Percentiles rank a stretch among this genome's conserved stretches.
phyloP scores from a whole-genome alignment of 1,140 invertebrate species.

The Dryas iulia region DNA sequence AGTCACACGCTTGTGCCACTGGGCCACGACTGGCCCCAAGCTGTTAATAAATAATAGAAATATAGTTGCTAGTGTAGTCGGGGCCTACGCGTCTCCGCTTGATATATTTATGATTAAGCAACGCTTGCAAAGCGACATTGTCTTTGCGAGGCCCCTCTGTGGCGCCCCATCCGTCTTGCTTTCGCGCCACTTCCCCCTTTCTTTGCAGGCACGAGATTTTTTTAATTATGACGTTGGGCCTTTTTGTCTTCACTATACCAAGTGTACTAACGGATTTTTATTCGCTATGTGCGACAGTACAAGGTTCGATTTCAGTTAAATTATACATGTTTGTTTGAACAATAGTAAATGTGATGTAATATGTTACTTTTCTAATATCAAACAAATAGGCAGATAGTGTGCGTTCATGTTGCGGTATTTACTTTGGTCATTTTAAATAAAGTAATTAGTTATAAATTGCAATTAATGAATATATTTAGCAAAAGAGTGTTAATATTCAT shows the following conservation, averaged over 20 bases:
- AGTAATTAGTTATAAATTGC: too few species aligned
- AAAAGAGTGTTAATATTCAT: too few species aligned
- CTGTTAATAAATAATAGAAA: neutral
- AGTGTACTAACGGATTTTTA: conserved; percentile 21
- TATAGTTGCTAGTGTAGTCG: conserved; percentile 35
- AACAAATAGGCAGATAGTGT: too few species aligned
- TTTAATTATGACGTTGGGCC: conserved; percentile 78
- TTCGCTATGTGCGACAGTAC: conserved; percentile 19
- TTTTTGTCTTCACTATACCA: conserved; percentile 68
- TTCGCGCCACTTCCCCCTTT: conserved; percentile 76
- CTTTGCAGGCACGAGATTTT: conserved; percentile 78
- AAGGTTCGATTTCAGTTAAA: conserved; percentile 38
- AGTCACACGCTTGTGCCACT: too few species aligned
- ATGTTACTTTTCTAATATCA: neutral
- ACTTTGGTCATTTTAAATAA: too few species aligned
- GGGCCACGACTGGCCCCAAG: too few species aligned
- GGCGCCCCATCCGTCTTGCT: conserved; percentile 75
- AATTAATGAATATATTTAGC: too few species aligned
- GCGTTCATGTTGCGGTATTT: too few species aligned
- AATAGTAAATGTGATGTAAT: neutral
- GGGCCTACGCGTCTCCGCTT: conserved; percentile 60
- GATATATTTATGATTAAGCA: conserved; percentile 79
- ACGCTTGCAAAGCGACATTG: conserved; percentile 73
- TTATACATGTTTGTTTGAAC: neutral
- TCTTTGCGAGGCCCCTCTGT: conserved; percentile 70